Conservation (phyloP, 2,797 vertebrate species). For the Neopelma chrysocephalum region DNA sequence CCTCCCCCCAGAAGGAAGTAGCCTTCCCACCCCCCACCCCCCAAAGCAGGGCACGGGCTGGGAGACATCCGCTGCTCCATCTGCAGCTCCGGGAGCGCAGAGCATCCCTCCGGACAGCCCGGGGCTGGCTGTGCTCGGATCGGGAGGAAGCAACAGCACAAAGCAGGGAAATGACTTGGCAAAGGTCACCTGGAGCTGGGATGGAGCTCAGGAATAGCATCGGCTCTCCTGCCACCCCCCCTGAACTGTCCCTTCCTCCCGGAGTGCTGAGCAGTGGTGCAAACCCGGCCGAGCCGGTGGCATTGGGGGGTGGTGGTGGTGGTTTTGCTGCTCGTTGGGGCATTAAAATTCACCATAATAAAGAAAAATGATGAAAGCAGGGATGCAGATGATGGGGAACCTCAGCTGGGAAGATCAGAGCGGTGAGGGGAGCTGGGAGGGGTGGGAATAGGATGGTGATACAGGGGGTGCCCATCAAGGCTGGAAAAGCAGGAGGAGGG, state of each 20-base stretch:
- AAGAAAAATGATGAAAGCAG: neutral
- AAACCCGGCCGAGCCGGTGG: accelerated
- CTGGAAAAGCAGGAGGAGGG: neutral
- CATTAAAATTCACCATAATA: accelerated
- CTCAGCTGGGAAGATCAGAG: neutral
- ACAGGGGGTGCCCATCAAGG: neutral
- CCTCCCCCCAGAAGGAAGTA: neutral
- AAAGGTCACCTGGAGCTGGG: slow-evolving; percentile 37
- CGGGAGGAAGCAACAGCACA: slow-evolving; percentile 35
- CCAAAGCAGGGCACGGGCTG: neutral
- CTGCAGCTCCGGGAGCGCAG: accelerated
- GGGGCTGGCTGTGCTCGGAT: neutral
- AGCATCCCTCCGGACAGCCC: neutral
- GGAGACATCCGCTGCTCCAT: neutral
- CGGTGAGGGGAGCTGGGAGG: neutral
- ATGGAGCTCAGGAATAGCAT: neutral
- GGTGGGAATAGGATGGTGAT: neutral
- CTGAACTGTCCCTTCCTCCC: neutral
- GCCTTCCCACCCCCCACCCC: neutral
- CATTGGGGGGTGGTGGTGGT: neutral
- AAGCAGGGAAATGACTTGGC: slow-evolving; percentile 55
- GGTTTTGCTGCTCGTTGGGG: neutral
- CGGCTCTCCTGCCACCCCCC: neutral
- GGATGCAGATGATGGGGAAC: neutral
- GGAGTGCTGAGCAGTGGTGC: neutral